These are phyloP conservation scores for Pteronura brasiliensis DNA, from an alignment of 2,113 vertebrate species.

Conservation along the genomic window DNA sequence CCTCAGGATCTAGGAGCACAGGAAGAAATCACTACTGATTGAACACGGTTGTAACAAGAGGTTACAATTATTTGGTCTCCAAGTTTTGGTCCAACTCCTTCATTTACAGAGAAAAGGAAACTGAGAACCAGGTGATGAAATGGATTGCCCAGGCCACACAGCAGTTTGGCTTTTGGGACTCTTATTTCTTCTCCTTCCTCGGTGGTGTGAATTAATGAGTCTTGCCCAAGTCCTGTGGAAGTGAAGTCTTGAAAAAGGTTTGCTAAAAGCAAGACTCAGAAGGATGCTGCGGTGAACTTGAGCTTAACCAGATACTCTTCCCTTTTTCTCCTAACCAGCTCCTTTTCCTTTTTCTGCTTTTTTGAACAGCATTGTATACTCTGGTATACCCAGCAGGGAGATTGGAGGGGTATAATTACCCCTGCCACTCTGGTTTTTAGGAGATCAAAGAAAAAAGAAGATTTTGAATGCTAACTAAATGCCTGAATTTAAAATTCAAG, in stretches of 20 bases:
- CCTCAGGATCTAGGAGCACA: neutral
- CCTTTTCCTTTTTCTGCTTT: neutral
- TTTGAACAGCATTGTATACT: slow-evolving; percentile 24
- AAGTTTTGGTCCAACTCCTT: neutral
- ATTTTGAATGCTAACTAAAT: slow-evolving; percentile 56
- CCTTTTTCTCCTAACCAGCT: neutral
- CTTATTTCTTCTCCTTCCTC: neutral
- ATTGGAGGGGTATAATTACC: neutral
- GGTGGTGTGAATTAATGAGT: neutral
- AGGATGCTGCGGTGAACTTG: neutral
- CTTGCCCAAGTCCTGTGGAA: neutral
- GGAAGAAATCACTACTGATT: neutral
- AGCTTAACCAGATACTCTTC: neutral
- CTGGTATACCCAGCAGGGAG: neutral
- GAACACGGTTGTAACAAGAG: neutral
- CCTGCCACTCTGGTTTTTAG: neutral
- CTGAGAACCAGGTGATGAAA: neutral
- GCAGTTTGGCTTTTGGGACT: neutral
- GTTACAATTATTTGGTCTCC: neutral
- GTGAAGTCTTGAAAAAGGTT: neutral
- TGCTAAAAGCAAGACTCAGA: neutral
- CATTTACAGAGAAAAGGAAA: neutral
- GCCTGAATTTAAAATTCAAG: slow-evolving; percentile 67
- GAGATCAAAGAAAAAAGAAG: slow-evolving; percentile 38
- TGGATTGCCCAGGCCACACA: neutral